Base-by-base conservation (phyloP, 2,888 invertebrate species). In the Lysandra coridon region DNA sequence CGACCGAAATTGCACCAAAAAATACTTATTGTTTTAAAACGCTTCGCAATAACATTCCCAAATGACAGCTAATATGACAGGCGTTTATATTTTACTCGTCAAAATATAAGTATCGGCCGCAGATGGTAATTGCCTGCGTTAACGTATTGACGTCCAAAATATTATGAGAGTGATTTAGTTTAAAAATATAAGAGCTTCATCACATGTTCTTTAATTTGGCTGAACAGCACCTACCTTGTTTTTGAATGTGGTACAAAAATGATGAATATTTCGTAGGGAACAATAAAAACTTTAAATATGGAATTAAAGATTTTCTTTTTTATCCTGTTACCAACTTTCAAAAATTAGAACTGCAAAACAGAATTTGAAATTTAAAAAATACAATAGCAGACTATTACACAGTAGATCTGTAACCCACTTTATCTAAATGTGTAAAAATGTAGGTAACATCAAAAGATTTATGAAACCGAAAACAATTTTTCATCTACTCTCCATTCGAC, bases 1-100 rank as follows among this genome's bases (percentile, higher is more conserved):
- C 86, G 84, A 84, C 83, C 83, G 83, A 86, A 87, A 86, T 87
- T 85, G 84, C 83, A 78, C 78, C 81, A 85, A 87, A 87, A 85
- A 87, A 87, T 87, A 86, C 82, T 87, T 85, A 88, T 87, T 87
- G 87, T 87, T 85, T 84, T 82, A 83, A 81, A 80, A 82, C 75
- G 80, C 79, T 80, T 74, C 79, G 80, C 79, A 78, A 80, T 81
- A 82, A 80, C 80, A 78, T 80, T 80, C 77, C 73, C 80, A 80
- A 64, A 81, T 79, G 81, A 78, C 78, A 78, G 79, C 80, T 81
- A 80, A 80, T 80, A 80, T 78, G 78, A 79, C 79, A 79, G 78
- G 69, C 69, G 69, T 69, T 69, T 69, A 69, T 69, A 69, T 37
- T 69, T 69, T 69, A 69, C 69, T 69, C 37, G 69, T 69, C 69